These are phyloP conservation scores for Argopecten irradians DNA, from an alignment of 1,140 invertebrate species.

Conservation along the genomic window DNA sequence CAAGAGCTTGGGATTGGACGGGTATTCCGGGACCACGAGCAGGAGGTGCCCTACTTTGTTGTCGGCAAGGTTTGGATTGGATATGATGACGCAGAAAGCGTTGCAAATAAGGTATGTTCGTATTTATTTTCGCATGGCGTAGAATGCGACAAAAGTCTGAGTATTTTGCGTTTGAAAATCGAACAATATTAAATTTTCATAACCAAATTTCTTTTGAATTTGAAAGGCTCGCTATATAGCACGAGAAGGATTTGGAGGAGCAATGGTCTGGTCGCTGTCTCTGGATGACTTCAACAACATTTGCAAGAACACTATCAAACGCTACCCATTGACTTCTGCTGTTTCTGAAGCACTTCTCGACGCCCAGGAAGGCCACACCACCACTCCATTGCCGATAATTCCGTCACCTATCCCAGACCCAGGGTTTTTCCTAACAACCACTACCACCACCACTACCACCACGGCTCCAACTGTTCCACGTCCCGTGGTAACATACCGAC, in stretches of 20 bases:
- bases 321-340: conserved; percentile 85
- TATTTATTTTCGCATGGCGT: too few relatives aligned
- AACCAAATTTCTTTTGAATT: background rate
- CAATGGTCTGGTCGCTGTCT: conserved; percentile 97
- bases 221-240: conserved; percentile 95
- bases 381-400: background rate
- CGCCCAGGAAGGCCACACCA: background rate
- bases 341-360: conserved; percentile 33
- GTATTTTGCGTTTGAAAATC: background rate
- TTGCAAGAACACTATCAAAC: conserved; percentile 85
- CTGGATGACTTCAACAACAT: conserved; percentile 83
- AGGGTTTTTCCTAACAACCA: background rate
- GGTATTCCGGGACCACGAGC: conserved; percentile 81
- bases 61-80: conserved; percentile 91
- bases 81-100: conserved; percentile 82
- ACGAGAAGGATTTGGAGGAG: conserved; percentile 91
- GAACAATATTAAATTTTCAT: background rate
- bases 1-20: conserved; percentile 32
- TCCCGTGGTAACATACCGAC: background rate
- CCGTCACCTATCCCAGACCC: background rate
- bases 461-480: background rate
- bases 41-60: conserved; percentile 87
- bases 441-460: background rate
- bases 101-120: conserved; percentile 55
- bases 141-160: too few relatives aligned